Percentiles rank a stretch among this genome's conserved stretches.
Evolutionary conservation across 1,140 invertebrate species (phyloP).

Genomic region (Zaprionus kolodkinae): DNA sequence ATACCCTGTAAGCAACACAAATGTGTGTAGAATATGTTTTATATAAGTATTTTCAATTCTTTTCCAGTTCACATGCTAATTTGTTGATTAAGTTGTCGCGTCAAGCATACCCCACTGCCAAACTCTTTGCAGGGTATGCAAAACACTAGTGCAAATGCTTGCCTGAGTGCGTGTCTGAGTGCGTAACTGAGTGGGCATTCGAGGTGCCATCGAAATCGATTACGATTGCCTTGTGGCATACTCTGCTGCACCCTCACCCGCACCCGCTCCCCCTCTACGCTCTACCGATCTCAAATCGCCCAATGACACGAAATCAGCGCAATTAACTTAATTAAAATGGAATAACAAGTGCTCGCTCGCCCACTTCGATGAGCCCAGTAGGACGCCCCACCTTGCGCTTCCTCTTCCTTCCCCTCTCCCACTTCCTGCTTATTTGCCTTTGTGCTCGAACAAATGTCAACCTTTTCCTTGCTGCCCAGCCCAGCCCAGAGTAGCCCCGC

Average conservation of each 20-base stretch:
- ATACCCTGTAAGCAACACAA: background rate
- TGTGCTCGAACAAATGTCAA: constrained; percentile 75
- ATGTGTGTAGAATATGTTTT: background rate
- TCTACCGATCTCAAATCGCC: constrained; percentile 25
- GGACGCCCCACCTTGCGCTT: background rate
- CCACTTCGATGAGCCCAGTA: constrained; percentile 35
- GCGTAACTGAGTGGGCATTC: constrained; percentile 40
- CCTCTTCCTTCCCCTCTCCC: background rate
- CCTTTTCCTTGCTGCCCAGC: constrained; percentile 44
- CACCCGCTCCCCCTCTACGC: constrained; percentile 1
- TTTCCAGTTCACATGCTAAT: background rate
- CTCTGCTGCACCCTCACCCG: constrained; percentile 25
- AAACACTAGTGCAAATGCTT: constrained; percentile 22
- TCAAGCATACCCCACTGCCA: background rate
- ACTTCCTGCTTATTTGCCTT: constrained; percentile 55
- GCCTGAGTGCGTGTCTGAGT: constrained; percentile 44
- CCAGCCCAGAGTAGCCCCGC: too few relatives aligned
- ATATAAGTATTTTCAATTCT: background rate
- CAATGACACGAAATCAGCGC: constrained; percentile 74
- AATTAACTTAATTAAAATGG: constrained; percentile 83
- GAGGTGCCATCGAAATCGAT: constrained; percentile 64
- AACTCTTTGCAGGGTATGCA: constrained; percentile 1
- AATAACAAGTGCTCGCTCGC: constrained; percentile 75
- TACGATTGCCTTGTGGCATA: constrained; percentile 40
- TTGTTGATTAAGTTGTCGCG: background rate